Conservation (phyloP, 2,797 vertebrate genomes). For the Sciurus carolinensis region DNA sequence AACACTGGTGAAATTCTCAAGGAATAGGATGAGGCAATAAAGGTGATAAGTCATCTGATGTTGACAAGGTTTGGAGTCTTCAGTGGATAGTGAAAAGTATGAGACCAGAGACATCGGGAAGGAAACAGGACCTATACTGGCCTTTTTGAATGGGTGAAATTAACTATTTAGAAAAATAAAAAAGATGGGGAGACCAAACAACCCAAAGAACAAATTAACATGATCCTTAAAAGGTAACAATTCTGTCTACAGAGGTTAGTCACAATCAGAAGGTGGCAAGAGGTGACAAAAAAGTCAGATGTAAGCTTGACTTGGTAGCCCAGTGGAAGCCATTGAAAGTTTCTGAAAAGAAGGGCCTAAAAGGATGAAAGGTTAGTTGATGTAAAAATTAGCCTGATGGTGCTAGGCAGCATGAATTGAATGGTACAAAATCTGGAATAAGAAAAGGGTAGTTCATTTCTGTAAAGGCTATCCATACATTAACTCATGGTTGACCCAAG, state of each 20-base stretch:
- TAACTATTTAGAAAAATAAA: background rate
- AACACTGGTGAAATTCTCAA: slow-evolving; percentile 23
- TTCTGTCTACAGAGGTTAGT: background rate
- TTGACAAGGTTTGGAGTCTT: background rate
- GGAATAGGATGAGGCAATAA: background rate
- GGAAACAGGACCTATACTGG: background rate
- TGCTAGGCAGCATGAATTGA: background rate
- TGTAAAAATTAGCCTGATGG: background rate
- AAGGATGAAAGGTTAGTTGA: background rate
- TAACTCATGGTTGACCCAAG: fast-evolving
- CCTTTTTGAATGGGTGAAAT: background rate
- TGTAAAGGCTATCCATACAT: background rate
- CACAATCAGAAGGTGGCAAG: background rate
- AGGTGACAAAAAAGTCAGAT: background rate
- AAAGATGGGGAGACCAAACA: background rate
- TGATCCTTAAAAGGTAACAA: background rate
- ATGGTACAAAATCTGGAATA: background rate
- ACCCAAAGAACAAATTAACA: background rate
- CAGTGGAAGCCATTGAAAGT: background rate
- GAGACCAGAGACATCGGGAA: background rate
- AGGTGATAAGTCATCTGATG: background rate
- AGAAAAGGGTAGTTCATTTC: background rate
- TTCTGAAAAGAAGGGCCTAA: background rate
- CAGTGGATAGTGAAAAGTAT: background rate
- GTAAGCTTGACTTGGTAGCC: background rate